Evolutionary conservation across 2,888 invertebrate genomes (phyloP).

Genomic region (Chrysodeixis includens): DNA sequence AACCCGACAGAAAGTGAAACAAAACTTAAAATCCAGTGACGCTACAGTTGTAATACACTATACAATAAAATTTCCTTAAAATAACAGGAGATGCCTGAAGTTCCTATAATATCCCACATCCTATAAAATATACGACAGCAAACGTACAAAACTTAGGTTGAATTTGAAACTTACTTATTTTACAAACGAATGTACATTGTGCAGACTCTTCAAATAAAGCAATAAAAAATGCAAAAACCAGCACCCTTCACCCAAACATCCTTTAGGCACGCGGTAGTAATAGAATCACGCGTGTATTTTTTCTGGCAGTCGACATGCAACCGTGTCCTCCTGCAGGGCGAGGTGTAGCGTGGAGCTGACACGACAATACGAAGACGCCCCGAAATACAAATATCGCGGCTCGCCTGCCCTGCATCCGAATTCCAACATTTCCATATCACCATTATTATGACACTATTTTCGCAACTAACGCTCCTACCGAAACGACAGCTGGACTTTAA

Average conservation of each 20-base stretch:
- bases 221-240: not conserved
- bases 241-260: not conserved
- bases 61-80: too few species aligned
- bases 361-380: not conserved
- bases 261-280: not conserved
- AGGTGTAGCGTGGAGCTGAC: constrained; percentile 1
- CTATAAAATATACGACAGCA: too few species aligned
- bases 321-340: not conserved
- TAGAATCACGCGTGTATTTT: not conserved
- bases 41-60: too few species aligned
- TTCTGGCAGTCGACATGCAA: not conserved
- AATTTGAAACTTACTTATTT: too few species aligned
- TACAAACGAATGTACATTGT: too few species aligned
- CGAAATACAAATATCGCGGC: not conserved
- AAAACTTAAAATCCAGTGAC: too few species aligned
- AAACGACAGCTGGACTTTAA: constrained; percentile 1
- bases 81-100: too few species aligned
- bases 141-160: too few species aligned
- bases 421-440: not conserved
- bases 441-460: not conserved
- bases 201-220: not conserved
- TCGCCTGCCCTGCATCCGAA: not conserved
- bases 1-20: too few species aligned
- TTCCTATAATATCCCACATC: too few species aligned
- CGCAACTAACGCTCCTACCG: not conserved